phyloP scores from a whole-genome alignment of 2,888 invertebrate species.

The Dromius quadrimaculatus region DNA sequence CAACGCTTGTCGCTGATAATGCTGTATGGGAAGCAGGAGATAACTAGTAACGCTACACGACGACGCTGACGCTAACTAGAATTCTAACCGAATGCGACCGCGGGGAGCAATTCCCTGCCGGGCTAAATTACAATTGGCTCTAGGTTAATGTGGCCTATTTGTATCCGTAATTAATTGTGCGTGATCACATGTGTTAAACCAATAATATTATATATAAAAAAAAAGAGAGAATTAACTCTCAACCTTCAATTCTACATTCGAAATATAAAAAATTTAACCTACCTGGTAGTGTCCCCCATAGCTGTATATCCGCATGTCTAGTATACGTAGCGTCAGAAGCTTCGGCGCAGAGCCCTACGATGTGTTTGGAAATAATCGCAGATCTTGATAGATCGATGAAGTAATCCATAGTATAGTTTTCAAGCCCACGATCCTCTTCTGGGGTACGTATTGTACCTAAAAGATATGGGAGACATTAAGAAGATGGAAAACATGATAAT shows the following conservation, averaged over 20 bases:
- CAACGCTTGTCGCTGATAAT: conserved; percentile 13
- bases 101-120: conserved; percentile 47
- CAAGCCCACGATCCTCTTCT: conserved; percentile 89
- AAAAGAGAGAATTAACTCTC: no score
- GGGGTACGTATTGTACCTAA: conserved; percentile 89
- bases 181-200: conserved; percentile 36
- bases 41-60: conserved; percentile 16
- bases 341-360: conserved; percentile 81
- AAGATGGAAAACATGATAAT: no score
- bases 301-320: conserved; percentile 80
- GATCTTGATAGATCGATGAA: conserved; percentile 79
- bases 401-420: conserved; percentile 86
- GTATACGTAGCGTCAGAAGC: conserved; percentile 84
- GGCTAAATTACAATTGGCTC: conserved; percentile 50
- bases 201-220: no score
- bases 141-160: conserved; percentile 46
- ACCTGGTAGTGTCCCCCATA: conserved; percentile 86
- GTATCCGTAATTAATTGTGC: conserved; percentile 46
- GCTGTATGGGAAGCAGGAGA: conserved; percentile 3
- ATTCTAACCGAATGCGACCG: conserved; percentile 41
- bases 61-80: conserved; percentile 30
- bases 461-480: no score
- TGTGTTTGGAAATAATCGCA: conserved; percentile 78
- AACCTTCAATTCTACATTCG: no score
- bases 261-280: no score